Base-by-base conservation (phyloP, 2,888 invertebrate genomes). In the Tachina fera region DNA sequence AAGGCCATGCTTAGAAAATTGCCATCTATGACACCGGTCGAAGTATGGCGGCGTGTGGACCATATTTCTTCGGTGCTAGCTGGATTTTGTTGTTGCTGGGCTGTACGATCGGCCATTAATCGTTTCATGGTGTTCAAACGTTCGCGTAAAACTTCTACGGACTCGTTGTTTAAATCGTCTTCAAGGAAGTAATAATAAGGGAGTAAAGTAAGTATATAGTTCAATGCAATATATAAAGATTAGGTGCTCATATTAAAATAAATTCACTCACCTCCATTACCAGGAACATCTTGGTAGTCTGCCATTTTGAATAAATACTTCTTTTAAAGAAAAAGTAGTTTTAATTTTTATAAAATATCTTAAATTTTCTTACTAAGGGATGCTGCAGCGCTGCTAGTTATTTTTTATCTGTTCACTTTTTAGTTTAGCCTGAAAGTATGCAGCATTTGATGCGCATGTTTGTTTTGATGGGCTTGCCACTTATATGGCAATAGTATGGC, bases 1-100 rank as follows among this genome's bases (percentile, higher is more conserved):
- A 97, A 97, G 51, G 97, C 96, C 88, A 97, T 95, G 89, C 97
- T 97, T 0, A 97, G 93, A 90, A 97, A 96, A 90, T 96, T 96
- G 5, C 92, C 92, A 90, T 97, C 96, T 60, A 97, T 97, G 90
- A 97, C 95, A 56, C 94, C 95, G n/a, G 90, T 89, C 5, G 92
- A 90, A 0, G 94, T 90, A 83, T 91, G 91, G 58, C 92, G 91
- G 61, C 90, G 91, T 10, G 90, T 92, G 51, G 92, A 91, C 89
- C 92, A 92, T 87, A 92, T 91, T 87, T 93, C 92, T 86, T 93
- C 93, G 3, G 92, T 92, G 49, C 88, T 90, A 31, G 90, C 90
- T 41, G 92, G 91, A 87, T 91, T 91, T 70, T 94, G 74, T 85
- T 92, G 92, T 80, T 92, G 90, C 93, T 94, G 5, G 93, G 94